phyloP scores from a whole-genome alignment of 2,888 invertebrate species.

The Lamellibrachia columna region DNA sequence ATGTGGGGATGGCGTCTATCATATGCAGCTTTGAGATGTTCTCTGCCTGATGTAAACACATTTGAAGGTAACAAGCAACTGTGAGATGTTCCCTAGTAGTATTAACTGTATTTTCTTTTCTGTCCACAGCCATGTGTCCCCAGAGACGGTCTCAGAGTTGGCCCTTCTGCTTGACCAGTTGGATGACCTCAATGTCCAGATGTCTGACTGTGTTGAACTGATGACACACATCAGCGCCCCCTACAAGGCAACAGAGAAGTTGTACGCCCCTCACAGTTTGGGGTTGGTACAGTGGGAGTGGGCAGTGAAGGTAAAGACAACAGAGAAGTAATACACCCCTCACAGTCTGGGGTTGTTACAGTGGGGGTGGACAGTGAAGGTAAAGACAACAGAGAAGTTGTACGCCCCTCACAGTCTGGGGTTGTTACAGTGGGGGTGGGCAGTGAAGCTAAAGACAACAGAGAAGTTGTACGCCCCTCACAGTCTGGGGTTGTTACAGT shows the following conservation, averaged over 20 bases:
- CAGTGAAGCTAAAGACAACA: too few relatives aligned
- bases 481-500: too few relatives aligned
- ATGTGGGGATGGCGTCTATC: too few relatives aligned
- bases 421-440: too few relatives aligned
- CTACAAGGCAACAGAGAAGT: background rate
- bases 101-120: background rate
- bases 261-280: constrained; percentile 25
- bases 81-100: background rate
- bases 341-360: too few relatives aligned
- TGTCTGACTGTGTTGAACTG: constrained; percentile 6
- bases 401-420: too few relatives aligned
- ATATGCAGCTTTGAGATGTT: too few relatives aligned
- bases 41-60: background rate
- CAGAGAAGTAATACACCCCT: too few relatives aligned
- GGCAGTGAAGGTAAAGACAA: constrained; percentile 25
- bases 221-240: constrained; percentile 25
- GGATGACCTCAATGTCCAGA: constrained; percentile 25
- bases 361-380: too few relatives aligned
- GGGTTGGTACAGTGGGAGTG: constrained; percentile 27
- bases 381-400: too few relatives aligned
- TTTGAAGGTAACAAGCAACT: background rate
- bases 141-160: background rate
- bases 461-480: too few relatives aligned
- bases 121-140: background rate
- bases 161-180: background rate